Evolutionary conservation across 2,888 invertebrate species (phyloP), one percentile per base, ranked within the genome.

Genomic region (Ophion obscuratus): DNA sequence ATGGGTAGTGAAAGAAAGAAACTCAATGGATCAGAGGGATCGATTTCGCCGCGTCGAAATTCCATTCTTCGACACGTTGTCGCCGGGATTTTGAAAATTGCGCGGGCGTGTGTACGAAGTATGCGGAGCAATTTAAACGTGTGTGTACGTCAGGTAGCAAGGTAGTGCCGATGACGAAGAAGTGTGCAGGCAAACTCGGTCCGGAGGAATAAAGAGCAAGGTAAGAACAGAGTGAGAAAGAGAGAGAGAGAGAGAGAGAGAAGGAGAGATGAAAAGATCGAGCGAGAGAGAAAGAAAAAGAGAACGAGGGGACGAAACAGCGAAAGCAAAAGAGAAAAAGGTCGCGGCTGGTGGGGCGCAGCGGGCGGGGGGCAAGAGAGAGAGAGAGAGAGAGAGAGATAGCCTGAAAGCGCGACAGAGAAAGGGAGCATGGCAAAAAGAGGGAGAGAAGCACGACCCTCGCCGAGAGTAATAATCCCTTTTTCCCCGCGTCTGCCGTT

Each of bases 401-500:
- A 66, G 61, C 64, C 24, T 20, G 9, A 77, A 31, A 40, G 76
- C 68, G 24, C 79, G 27, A 73, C 24, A 67, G 71, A 77, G 77
- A 68, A 40, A 11, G 61, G n/a, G 61, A 78, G 53, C 24, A 53
- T 27, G 31, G 31, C 11, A 64, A 83, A 70, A 31, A 77, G 68
- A 68, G 40, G 73, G 66, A 68, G 36, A 67, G 31, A 83, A 71
- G 73, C 47, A 82, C 78, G 67, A 84, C 80, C 84, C 75, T 80
- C 80, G 79, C 61, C n/a, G 20, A 47, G 73, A 79, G 79, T 80
- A 76, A 79, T 81, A 83, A 80, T 76, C 83, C 83, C 79, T 75
- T 83, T 83, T 73, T 73, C 73, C 83, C 79, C 73, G 47, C 67
- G 80, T 81, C 85, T 77, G 67, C 83, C 83, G 83, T 86, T 83